Conservation (phyloP, 30 jellyfish, hydroid and myxozoan genomes). For the Sanderia malayensis region DNA sequence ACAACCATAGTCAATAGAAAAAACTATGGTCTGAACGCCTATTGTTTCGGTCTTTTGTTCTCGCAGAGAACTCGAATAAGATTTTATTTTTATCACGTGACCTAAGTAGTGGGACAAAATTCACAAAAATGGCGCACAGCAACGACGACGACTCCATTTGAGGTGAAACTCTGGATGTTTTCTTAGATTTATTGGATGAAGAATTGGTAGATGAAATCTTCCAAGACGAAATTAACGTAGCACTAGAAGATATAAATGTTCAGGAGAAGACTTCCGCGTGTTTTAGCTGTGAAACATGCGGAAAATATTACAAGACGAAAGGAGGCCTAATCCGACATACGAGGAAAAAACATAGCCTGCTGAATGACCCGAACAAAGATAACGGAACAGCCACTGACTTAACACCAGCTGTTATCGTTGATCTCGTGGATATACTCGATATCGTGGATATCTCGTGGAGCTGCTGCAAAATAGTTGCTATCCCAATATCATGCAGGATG, state of each 20-base stretch:
- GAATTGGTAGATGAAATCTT: not conserved
- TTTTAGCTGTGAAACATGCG: not conserved
- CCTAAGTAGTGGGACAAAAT: conserved; percentile 3
- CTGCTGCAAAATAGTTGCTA: not conserved
- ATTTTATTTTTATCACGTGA: too few species aligned
- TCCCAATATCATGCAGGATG: not conserved
- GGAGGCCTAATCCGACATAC: not conserved
- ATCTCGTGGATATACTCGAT: too few species aligned
- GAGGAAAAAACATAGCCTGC: too few species aligned
- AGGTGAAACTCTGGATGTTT: too few species aligned
- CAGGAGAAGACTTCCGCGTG: conserved; percentile 1
- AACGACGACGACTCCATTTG: not conserved
- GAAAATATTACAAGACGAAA: too few species aligned
- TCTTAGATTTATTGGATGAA: not conserved
- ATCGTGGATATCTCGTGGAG: not conserved
- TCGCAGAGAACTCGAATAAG: too few species aligned
- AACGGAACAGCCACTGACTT: not conserved
- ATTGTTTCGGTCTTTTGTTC: too few species aligned
- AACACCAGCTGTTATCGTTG: too few species aligned
- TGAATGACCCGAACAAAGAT: not conserved
- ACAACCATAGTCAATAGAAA: too few species aligned
- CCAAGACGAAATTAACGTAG: not conserved
- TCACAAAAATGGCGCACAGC: not conserved
- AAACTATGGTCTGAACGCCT: too few species aligned
- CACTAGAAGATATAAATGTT: too few species aligned